Evolutionary conservation across 2,797 vertebrate species (phyloP).

Genomic region (Tauraco hartlaubi): DNA sequence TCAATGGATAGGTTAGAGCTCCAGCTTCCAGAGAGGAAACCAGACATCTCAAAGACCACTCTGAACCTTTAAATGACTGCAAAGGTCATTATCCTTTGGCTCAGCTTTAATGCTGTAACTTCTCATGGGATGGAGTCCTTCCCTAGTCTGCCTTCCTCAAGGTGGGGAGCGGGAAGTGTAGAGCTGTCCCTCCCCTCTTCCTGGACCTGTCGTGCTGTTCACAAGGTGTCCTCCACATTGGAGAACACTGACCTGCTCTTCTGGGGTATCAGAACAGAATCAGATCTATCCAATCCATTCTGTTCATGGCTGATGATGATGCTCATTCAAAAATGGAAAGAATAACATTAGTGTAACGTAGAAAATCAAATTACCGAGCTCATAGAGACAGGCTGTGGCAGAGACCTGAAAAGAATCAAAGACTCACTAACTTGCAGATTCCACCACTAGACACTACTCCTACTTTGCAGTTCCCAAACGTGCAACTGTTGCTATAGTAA

Average conservation of each 20-base stretch:
- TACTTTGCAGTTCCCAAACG: background rate
- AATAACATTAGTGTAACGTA: background rate
- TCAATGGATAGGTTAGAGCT: background rate
- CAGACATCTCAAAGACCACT: background rate
- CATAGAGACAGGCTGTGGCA: background rate
- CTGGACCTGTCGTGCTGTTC: background rate
- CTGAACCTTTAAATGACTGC: background rate
- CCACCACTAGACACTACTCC: background rate
- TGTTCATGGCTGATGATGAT: background rate
- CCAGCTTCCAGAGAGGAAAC: background rate
- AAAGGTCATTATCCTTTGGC: background rate
- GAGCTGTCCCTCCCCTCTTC: background rate
- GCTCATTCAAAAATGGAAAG: background rate
- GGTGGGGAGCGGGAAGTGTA: background rate
- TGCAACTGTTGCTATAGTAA: background rate
- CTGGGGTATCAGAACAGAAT: background rate
- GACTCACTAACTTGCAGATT: slow-evolving; percentile 1
- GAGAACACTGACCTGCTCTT: background rate
- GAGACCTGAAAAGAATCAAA: background rate
- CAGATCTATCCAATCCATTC: too few relatives aligned
- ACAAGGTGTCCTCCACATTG: background rate
- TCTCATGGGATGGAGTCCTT: background rate
- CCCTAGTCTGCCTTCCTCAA: background rate
- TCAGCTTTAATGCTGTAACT: background rate
- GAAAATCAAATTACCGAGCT: background rate